Conservation (phyloP, 1,140 invertebrate genomes). For the Saccostrea cuccullata region DNA sequence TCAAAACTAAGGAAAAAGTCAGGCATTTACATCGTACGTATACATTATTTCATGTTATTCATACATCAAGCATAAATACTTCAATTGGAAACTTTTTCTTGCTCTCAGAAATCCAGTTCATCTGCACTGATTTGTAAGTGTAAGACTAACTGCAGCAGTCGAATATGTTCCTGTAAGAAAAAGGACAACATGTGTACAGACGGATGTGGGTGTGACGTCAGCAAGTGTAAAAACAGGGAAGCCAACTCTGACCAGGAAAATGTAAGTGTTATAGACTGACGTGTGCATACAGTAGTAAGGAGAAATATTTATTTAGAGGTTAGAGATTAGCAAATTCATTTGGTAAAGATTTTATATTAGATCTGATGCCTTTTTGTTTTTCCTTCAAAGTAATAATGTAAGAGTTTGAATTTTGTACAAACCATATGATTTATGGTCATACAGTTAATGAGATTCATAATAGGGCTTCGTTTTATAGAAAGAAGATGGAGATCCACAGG, state of each 20-base stretch:
- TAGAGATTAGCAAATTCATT: too few species aligned
- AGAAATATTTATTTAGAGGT: too few species aligned
- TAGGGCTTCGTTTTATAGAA: not conserved
- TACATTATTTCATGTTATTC: too few species aligned
- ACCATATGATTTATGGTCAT: too few species aligned
- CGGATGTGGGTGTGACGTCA: constrained; percentile 52
- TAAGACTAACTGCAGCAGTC: constrained; percentile 55
- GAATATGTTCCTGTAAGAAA: constrained; percentile 59
- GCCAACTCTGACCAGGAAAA: constrained; percentile 39
- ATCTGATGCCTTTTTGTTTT: too few species aligned
- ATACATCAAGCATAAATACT: too few species aligned
- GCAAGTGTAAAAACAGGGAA: constrained; percentile 52
- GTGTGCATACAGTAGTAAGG: not conserved
- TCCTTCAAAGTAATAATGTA: too few species aligned
- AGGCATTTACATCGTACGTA: not conserved
- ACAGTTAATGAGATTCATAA: too few species aligned
- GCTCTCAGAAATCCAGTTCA: constrained; percentile 10
- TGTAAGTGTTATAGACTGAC: constrained; percentile 3
- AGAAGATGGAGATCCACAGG: not conserved
- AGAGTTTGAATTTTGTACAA: too few species aligned
- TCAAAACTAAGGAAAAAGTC: not conserved
- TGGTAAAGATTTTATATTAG: too few species aligned
- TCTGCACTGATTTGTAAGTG: constrained; percentile 55
- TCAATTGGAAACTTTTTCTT: not conserved
- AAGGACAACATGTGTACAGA: constrained; percentile 44